Evolutionary conservation across 30 jellyfish, hydroid and myxozoan genomes (phyloP), one percentile per base, ranked within the genome.

Genomic region (Mastigias papua): DNA sequence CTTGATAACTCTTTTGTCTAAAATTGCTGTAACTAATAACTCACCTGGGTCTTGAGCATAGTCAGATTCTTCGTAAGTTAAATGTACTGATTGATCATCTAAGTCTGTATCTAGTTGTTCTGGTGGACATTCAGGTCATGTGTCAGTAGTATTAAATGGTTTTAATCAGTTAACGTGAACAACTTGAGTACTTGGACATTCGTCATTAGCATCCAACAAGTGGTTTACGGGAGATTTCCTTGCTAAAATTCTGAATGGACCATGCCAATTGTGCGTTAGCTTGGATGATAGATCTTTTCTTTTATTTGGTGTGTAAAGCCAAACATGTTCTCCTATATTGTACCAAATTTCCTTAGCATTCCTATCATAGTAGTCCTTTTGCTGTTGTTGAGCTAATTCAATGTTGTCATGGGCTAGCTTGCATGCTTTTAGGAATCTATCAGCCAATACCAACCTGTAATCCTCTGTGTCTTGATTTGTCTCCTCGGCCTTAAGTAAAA

Each of bases 221-320:
- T 58, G 71, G 29, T 81, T 78, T 0, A 81, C 90, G 19, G 90
- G 90, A 1, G 97, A 89, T 60, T 16, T 34, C 20, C 81, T 81
- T 25, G 68, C 72, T 48, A 80, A 29, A 8, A 89, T 72, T 17
- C 97, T 80, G 66, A 22, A 89, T 60, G 97, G 93, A 25, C 97
- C 93, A 33, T 89, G 93, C 90, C 91, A 89, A 19, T 34, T 80
- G 77, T 21, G 80, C 21, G 29, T 69, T 7, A 63, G 86, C 54
- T 81, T 58, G 42, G 79, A n/a, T 1, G 93, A 73, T 54, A 89
- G 67, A 17, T 93, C 90, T 28, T 34, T 81, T 26, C 48, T 29
- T 11, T 64, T 62, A 48, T 80, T 66, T 19, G 93, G 93, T 9
- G 93, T 82, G 34, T 58, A 82, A 13, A 89, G 48, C 97, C 97